These are phyloP conservation scores for Anhinga anhinga DNA, from an alignment of 2,113 vertebrate species.

Conservation along the genomic window DNA sequence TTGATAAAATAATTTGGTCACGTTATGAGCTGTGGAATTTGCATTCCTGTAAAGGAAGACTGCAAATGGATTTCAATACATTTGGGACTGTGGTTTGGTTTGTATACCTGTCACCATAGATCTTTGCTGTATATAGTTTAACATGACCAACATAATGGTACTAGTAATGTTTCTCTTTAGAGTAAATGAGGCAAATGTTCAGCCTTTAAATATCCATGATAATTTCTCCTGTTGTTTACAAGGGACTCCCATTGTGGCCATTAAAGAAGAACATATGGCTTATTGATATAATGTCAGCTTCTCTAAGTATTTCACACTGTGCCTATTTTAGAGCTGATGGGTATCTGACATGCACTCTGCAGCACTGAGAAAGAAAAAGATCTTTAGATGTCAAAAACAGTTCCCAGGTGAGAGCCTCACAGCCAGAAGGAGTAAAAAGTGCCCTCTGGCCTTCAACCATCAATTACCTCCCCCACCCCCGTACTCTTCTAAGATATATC, in stretches of 20 bases:
- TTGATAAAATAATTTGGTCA: not conserved
- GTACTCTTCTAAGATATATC: not conserved
- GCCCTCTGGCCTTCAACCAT: not conserved
- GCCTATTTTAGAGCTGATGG: not conserved
- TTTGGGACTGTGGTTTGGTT: not conserved
- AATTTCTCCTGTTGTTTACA: slow-evolving; percentile 1
- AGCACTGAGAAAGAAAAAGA: not conserved
- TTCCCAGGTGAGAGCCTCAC: not conserved
- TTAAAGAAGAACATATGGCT: slow-evolving; percentile 25
- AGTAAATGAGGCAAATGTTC: slow-evolving; percentile 17
- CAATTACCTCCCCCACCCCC: not conserved
- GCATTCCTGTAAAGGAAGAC: not conserved
- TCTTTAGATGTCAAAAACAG: not conserved
- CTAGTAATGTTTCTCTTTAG: not conserved
- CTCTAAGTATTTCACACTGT: not conserved
- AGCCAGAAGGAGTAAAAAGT: not conserved
- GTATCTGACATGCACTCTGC: not conserved
- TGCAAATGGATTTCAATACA: not conserved
- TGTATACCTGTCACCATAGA: not conserved
- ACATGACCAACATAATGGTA: not conserved
- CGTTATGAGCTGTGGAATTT: not conserved
- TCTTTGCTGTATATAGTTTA: not conserved
- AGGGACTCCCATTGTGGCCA: not conserved
- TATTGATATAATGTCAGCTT: not conserved
- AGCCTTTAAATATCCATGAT: not conserved